These are phyloP conservation scores for Papilio machaon DNA, from an alignment of 1,140 invertebrate species.

Conservation along the genomic window DNA sequence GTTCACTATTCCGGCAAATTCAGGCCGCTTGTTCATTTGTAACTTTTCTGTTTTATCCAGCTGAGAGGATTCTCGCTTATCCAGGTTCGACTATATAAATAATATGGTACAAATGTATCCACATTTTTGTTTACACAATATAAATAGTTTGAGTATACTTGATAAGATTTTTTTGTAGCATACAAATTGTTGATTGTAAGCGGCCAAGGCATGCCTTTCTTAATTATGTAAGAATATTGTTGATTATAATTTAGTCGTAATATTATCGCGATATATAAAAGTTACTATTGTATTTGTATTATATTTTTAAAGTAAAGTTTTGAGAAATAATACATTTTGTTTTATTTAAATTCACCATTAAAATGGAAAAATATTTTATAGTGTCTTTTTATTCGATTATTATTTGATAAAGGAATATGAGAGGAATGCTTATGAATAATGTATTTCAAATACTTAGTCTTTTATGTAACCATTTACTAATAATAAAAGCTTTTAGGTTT, in stretches of 20 bases:
- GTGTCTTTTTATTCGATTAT: no score
- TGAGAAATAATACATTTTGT: neutral
- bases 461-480: no score
- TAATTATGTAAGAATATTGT: conserved; percentile 36
- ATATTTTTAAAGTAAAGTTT: conserved; percentile 39
- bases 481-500: neutral
- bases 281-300: conserved; percentile 37
- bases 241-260: conserved; percentile 20
- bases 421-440: no score
- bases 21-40: no score
- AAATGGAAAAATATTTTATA: neutral
- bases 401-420: no score
- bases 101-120: conserved; percentile 9
- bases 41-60: no score
- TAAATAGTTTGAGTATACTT: neutral
- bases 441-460: no score
- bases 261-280: conserved; percentile 29
- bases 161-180: neutral
- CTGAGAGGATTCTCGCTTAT: no score
- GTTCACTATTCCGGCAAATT: no score
- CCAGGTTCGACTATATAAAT: no score
- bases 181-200: conserved; percentile 20
- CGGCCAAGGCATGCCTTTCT: conserved; percentile 35
- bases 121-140: neutral
- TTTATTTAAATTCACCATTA: neutral